These are phyloP conservation scores for Anthopleura sola DNA, from an alignment of 64 coral and sea anemone species.

Conservation along the genomic window DNA sequence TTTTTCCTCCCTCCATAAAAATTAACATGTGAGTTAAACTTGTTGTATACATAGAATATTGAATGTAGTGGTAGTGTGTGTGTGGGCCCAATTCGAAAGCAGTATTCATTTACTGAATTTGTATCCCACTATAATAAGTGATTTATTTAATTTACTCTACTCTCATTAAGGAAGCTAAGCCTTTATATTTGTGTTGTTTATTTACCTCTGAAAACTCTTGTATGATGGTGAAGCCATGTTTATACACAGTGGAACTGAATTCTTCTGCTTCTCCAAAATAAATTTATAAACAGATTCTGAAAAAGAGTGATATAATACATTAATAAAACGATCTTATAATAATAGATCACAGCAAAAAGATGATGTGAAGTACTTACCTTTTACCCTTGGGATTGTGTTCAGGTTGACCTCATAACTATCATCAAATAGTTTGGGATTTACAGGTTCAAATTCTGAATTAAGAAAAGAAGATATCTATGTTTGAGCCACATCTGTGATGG, in stretches of 20 bases:
- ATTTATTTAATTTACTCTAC: no score
- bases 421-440: constrained; percentile 80
- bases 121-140: no score
- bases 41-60: no score
- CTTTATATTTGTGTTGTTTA: no score
- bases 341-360: neutral
- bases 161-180: no score
- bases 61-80: no score
- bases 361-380: constrained; percentile 47
- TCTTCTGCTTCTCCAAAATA: constrained; percentile 77
- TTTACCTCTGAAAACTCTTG: constrained; percentile 95
- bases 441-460: constrained; percentile 80
- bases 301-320: neutral
- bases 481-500: no score
- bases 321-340: neutral
- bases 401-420: constrained; percentile 93
- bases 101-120: no score
- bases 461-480: neutral
- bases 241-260: constrained; percentile 85
- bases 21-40: no score
- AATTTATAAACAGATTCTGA: constrained; percentile 96
- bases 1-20: no score
- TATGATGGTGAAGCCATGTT: constrained; percentile 97
- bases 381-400: constrained; percentile 71
- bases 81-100: no score